Evolutionary conservation across 37 sponge, comb jelly and placozoan species (phyloP), one percentile per base, ranked within the genome.

Genomic region (Amphimedon queenslandica): DNA sequence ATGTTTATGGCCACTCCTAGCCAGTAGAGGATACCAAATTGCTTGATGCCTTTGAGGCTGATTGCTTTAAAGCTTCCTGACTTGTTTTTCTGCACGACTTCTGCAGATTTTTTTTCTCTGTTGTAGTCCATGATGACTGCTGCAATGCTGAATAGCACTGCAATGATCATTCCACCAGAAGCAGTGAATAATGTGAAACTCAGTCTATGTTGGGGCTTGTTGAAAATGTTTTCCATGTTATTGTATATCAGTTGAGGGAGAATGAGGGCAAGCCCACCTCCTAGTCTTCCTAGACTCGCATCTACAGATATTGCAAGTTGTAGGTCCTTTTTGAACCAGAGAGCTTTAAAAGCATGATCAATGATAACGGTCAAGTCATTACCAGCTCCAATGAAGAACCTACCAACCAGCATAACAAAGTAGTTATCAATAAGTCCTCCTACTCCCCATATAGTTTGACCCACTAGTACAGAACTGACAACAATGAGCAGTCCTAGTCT

Each of bases 371-470:
- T 13, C 8, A 47, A 18, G 8, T 47, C 53, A 18, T 13, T 13
- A 47, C 53, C 53, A 8, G 13, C 8, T 47, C 99, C 99, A 77
- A 98, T 94, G 2, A 98, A 74, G 64, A 98, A 98, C 38, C 99
- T 61, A 35, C 99, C 99, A 1, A 71, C 92, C 21, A 86, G 42
- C 99, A 98, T 98, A 4, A 93, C 58, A 8, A 37, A 61, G 40
- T 74, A 88, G 40, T 34, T 73, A 57, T 89, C 57, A 30, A 94
- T 47, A 32, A 85, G 80, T 20, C 82, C 94, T 35, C 99, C 99
- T 40, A 91, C 53, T 47, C 13, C 53, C 53, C 8, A 18, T 13
- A 47, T 13, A 18, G 13, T 18, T 47, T 47, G 53, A 47, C 53
- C 53, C 13, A 47, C 13, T 47, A 13, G 8, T 47, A 13, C 13